Evolutionary conservation across 2,797 vertebrate genomes (phyloP).

Genomic region (Melanotaenia maccullochi): DNA sequence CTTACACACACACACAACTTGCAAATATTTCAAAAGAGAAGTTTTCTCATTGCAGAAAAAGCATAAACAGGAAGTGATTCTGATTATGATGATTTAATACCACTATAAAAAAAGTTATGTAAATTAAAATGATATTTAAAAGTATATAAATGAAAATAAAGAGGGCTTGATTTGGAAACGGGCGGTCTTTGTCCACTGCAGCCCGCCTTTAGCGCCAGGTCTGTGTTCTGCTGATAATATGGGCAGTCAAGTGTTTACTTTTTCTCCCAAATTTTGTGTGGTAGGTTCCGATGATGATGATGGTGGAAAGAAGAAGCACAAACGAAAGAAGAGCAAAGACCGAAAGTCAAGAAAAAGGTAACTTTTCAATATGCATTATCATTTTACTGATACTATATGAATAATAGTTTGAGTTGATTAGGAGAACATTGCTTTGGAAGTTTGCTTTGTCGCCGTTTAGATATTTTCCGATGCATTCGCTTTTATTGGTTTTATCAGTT

Average conservation of each 20-base stretch:
- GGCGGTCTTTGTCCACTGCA: too few relatives aligned
- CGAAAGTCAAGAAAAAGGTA: slow-evolving; percentile 75
- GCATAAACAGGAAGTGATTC: too few relatives aligned
- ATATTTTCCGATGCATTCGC: not conserved
- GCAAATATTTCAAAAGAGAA: too few relatives aligned
- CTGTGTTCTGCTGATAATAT: not conserved
- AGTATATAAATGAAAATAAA: too few relatives aligned
- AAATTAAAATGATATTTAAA: too few relatives aligned
- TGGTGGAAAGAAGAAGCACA: slow-evolving; percentile 52
- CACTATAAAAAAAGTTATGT: too few relatives aligned
- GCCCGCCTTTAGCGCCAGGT: too few relatives aligned
- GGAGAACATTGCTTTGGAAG: fast-evolving
- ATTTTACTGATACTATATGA: not conserved
- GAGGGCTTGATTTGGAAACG: too few relatives aligned
- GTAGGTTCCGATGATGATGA: slow-evolving; percentile 58
- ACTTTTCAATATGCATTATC: not conserved
- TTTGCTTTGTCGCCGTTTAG: not conserved
- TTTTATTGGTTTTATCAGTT: not conserved
- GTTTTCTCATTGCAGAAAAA: too few relatives aligned
- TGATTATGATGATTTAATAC: too few relatives aligned
- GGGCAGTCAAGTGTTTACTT: too few relatives aligned
- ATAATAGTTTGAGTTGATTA: not conserved
- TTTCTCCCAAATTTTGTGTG: not conserved
- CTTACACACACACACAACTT: too few relatives aligned
- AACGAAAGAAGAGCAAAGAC: slow-evolving; percentile 71